phyloP scores from a whole-genome alignment of 1,140 invertebrate genomes.

The Eurosta solidaginis region DNA sequence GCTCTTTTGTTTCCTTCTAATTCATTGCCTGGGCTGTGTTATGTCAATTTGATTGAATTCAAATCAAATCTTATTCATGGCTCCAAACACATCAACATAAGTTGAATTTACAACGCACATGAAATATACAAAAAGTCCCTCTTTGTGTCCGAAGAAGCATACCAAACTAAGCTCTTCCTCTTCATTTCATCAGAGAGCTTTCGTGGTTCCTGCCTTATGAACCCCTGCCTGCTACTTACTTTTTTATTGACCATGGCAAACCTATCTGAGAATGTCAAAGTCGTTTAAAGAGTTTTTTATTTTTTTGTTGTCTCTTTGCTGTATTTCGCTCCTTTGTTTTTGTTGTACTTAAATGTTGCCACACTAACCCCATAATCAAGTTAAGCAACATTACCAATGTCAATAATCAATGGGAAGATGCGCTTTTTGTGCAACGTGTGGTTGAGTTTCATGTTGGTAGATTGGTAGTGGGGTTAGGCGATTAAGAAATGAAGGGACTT shows the following conservation, averaged over 20 bases:
- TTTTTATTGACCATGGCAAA: background rate
- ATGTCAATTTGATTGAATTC: slow-evolving; percentile 57
- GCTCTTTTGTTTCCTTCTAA: background rate
- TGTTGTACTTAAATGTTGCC: slow-evolving; percentile 8
- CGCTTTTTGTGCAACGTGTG: background rate
- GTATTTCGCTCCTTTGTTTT: slow-evolving; percentile 17
- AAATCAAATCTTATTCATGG: slow-evolving; percentile 46
- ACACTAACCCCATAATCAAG: slow-evolving; percentile 14
- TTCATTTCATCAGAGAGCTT: background rate
- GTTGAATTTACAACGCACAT: background rate
- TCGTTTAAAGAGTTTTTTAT: slow-evolving; percentile 45
- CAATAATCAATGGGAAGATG: slow-evolving; percentile 6
- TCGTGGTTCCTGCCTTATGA: background rate
- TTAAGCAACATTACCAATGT: slow-evolving; percentile 12
- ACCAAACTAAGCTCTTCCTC: background rate
- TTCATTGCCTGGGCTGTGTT: background rate
- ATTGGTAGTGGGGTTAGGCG: too few species aligned
- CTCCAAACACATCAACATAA: slow-evolving; percentile 12
- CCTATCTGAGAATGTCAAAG: slow-evolving; percentile 49
- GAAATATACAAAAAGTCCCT: background rate
- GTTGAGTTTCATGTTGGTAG: too few species aligned
- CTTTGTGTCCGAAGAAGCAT: too few species aligned
- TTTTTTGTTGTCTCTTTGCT: background rate
- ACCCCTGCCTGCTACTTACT: background rate
- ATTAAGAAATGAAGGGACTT: background rate